Evolutionary conservation across 2,888 invertebrate genomes (phyloP).

Genomic region (Chesias legatella): DNA sequence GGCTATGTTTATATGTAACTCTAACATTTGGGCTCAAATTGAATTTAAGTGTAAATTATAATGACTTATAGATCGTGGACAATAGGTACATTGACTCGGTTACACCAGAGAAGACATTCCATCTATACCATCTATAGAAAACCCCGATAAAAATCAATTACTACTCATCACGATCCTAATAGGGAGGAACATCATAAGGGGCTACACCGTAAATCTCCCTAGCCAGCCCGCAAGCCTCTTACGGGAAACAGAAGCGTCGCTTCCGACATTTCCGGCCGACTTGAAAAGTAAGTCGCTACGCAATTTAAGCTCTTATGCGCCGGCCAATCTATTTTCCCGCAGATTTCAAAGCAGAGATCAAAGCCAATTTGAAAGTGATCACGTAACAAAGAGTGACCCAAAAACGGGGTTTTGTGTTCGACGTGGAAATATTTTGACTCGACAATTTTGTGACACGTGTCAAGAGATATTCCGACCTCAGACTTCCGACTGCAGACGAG

Average conservation of each 20-base stretch:
- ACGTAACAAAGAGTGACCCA: conserved; percentile 34
- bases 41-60: too few species aligned
- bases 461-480: conserved; percentile 1
- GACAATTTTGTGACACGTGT: conserved; percentile 9
- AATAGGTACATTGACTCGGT: too few species aligned
- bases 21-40: too few species aligned
- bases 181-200: conserved; percentile 21
- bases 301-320: conserved; percentile 7
- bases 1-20: too few species aligned
- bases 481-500: background rate
- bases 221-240: conserved; percentile 3
- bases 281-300: background rate
- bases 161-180: conserved; percentile 13
- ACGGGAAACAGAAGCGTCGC: conserved; percentile 5
- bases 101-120: too few species aligned
- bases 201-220: conserved; percentile 5
- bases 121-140: too few species aligned
- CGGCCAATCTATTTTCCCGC: background rate
- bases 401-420: conserved; percentile 11
- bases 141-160: conserved; percentile 4
- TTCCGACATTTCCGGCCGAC: background rate
- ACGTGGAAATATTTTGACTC: conserved; percentile 13
- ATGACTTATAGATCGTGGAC: too few species aligned
- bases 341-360: conserved; percentile 17
- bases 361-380: conserved; percentile 24